Evolutionary conservation across 1,140 invertebrate species (phyloP).

Genomic region (Drosophila sechellia): DNA sequence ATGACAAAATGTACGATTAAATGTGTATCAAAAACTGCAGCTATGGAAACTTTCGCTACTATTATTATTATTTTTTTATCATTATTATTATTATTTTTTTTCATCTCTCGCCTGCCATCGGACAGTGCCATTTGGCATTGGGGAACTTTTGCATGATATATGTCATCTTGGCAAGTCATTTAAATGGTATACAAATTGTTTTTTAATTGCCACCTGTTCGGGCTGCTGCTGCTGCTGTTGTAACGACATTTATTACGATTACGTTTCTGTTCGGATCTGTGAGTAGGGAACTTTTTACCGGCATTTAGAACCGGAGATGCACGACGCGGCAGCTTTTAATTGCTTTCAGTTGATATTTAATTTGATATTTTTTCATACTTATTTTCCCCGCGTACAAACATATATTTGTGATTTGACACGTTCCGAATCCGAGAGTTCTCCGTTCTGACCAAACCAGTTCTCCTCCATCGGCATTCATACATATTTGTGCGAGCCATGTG

Average conservation of each 20-base stretch:
- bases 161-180: slow-evolving; percentile 73
- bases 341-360: slow-evolving; percentile 54
- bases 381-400: background rate
- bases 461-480: slow-evolving; percentile 1
- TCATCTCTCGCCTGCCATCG: slow-evolving; percentile 14
- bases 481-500: background rate
- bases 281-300: slow-evolving; percentile 38
- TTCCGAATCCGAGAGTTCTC: background rate
- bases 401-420: slow-evolving; percentile 13
- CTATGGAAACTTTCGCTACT: slow-evolving; percentile 18
- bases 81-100: too few relatives aligned
- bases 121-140: slow-evolving; percentile 44
- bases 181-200: slow-evolving; percentile 77
- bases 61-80: slow-evolving; percentile 20
- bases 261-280: slow-evolving; percentile 20
- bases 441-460: slow-evolving; percentile 63
- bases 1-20: background rate
- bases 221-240: slow-evolving; percentile 28
- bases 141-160: slow-evolving; percentile 66
- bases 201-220: slow-evolving; percentile 77
- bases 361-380: slow-evolving; percentile 9
- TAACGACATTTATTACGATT: slow-evolving; percentile 78
- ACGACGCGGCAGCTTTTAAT: slow-evolving; percentile 58
- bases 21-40: slow-evolving; percentile 4
- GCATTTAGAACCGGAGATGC: slow-evolving; percentile 42